A percentile compares a stretch with the other conserved stretches of the same genome.
These are phyloP conservation scores for Autographa gamma DNA, from an alignment of 2,888 invertebrate species.

Conservation along the genomic window DNA sequence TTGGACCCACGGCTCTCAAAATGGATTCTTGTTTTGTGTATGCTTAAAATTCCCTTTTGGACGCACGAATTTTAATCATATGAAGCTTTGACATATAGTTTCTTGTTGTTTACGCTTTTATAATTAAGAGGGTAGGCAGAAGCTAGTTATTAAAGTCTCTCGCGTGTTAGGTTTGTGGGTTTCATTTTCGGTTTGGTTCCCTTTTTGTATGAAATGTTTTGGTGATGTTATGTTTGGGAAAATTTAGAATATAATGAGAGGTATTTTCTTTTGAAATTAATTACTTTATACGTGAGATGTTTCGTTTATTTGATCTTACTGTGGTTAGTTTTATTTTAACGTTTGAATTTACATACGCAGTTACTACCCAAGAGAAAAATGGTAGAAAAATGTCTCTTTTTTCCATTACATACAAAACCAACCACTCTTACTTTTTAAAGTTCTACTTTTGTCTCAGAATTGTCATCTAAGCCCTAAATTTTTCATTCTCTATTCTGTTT, in stretches of 20 bases:
- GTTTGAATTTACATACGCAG: not conserved
- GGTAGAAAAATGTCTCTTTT: too few relatives aligned
- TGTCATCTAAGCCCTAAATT: too few relatives aligned
- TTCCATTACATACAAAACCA: too few relatives aligned
- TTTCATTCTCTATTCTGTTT: too few relatives aligned
- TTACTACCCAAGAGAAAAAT: not conserved
- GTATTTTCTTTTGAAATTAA: conserved; percentile 8
- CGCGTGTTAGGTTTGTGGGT: conserved; percentile 26
- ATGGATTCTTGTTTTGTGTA: conserved; percentile 32
- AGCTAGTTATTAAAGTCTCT: conserved; percentile 27
- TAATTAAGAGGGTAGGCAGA: conserved; percentile 40
- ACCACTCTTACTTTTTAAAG: too few relatives aligned
- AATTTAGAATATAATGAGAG: conserved; percentile 1
- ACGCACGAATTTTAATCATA: conserved; percentile 43
- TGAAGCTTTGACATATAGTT: conserved; percentile 30
- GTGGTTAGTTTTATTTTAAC: not conserved
- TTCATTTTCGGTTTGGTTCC: conserved; percentile 41
- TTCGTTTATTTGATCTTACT: conserved; percentile 10
- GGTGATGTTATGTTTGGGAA: not conserved
- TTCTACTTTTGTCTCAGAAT: too few relatives aligned
- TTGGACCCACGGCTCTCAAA: conserved; percentile 26
- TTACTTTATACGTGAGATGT: conserved; percentile 1
- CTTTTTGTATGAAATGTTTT: conserved; percentile 23
- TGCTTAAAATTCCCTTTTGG: conserved; percentile 52
- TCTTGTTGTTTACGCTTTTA: conserved; percentile 39